Percentiles rank a stretch among this genome's conserved stretches.
phyloP scores from a whole-genome alignment of 2,888 invertebrate species.

The Electrophaes corylata region DNA sequence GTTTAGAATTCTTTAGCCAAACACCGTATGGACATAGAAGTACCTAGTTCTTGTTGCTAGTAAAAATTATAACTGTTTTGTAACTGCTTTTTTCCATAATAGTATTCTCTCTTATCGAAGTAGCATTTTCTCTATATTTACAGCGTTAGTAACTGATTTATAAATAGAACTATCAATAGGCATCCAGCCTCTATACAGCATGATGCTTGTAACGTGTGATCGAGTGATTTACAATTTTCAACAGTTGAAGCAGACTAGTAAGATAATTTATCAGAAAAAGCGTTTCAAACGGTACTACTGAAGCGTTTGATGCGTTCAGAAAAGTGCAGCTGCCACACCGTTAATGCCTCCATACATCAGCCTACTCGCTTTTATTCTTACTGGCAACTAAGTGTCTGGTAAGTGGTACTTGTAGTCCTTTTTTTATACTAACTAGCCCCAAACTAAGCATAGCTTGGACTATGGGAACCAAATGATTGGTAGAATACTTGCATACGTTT shows the following conservation, averaged over 20 bases:
- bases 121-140: no score
- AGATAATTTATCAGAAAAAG: slow-evolving; percentile 7
- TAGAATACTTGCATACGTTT: no score
- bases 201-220: neutral
- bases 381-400: no score
- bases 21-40: neutral
- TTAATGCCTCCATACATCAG: slow-evolving; percentile 55
- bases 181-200: neutral
- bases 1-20: neutral
- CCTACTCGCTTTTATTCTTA: neutral
- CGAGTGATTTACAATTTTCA: slow-evolving; percentile 10
- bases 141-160: neutral
- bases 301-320: slow-evolving; percentile 53
- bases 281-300: slow-evolving; percentile 46
- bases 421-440: no score
- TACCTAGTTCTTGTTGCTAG: neutral
- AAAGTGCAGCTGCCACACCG: slow-evolving; percentile 41
- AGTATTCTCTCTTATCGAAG: no score
- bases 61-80: neutral
- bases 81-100: neutral
- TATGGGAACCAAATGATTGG: no score
- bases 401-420: neutral
- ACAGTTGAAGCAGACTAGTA: slow-evolving; percentile 6
- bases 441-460: no score
- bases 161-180: neutral